These are phyloP conservation scores for Rhagonycha fulva DNA, from an alignment of 2,888 invertebrate genomes.

Conservation along the genomic window DNA sequence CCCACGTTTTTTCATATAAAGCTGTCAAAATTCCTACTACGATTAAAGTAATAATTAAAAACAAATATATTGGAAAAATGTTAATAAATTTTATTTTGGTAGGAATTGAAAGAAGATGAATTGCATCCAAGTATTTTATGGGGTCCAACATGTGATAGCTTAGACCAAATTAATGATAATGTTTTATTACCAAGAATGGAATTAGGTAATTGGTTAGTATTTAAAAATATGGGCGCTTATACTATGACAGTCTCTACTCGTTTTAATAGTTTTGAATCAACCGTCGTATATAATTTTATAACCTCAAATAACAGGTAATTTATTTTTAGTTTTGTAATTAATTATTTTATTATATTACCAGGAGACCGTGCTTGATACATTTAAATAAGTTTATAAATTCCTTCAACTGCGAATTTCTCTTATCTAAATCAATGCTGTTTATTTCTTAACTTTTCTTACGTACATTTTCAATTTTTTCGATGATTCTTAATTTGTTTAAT, in stretches of 20 bases:
- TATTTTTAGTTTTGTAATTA: too few species aligned
- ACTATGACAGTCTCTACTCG: constrained; percentile 89
- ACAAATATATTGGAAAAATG: background rate
- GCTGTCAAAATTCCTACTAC: constrained; percentile 81
- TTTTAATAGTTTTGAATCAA: constrained; percentile 88
- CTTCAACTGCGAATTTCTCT: too few species aligned
- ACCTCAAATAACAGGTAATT: background rate
- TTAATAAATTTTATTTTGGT: background rate
- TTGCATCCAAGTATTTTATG: constrained; percentile 65
- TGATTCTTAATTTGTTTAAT: too few species aligned
- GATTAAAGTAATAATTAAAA: constrained; percentile 61
- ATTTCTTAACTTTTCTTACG: too few species aligned
- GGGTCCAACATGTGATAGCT: constrained; percentile 96
- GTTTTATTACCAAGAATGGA: constrained; percentile 71
- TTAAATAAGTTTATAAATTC: too few species aligned
- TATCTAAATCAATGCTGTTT: too few species aligned
- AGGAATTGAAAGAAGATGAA: background rate
- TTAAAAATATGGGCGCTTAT: constrained; percentile 97
- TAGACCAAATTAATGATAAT: constrained; percentile 65
- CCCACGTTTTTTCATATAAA: constrained; percentile 85
- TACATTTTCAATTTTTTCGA: too few species aligned
- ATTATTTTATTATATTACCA: too few species aligned
- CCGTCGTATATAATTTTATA: background rate
- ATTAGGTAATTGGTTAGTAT: constrained; percentile 87
- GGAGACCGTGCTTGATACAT: too few species aligned